Conservation (phyloP, 2,797 vertebrate species). For the Rhynchonycteris naso region DNA sequence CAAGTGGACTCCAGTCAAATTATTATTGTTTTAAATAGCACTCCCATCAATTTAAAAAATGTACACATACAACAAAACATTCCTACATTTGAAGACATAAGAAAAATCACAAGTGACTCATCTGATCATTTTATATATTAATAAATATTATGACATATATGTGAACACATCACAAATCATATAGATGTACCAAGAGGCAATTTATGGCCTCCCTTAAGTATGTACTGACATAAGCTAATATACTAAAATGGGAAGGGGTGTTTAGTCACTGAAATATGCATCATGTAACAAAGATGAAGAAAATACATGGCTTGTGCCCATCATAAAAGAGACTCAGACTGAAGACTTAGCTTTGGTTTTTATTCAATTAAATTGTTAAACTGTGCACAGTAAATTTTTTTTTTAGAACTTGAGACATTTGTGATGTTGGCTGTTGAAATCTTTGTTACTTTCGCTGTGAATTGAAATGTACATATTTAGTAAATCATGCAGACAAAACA, state of each 20-base stretch:
- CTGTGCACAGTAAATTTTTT: constrained; percentile 80
- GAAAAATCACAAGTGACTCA: constrained; percentile 70
- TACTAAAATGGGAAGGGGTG: constrained; percentile 82
- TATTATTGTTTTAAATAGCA: constrained; percentile 64
- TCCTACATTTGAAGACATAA: constrained; percentile 75
- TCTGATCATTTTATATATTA: constrained; percentile 78
- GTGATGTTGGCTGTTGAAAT: constrained; percentile 84
- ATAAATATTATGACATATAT: constrained; percentile 78
- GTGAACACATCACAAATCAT: constrained; percentile 76
- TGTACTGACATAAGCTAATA: constrained; percentile 81
- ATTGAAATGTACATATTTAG: constrained; percentile 84
- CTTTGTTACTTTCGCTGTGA: constrained; percentile 84
- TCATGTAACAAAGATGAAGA: constrained; percentile 81
- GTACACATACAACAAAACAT: constrained; percentile 73
- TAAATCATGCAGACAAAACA: constrained; percentile 83
- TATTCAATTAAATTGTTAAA: constrained; percentile 83
- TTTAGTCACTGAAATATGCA: constrained; percentile 82
- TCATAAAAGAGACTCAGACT: constrained; percentile 79
- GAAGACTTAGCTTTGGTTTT: constrained; percentile 82
- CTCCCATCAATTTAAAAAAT: constrained; percentile 59
- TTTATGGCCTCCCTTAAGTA: constrained; percentile 74
- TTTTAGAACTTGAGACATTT: constrained; percentile 84
- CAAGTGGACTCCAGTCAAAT: constrained; percentile 61
- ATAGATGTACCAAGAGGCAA: constrained; percentile 73
- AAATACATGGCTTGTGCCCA: constrained; percentile 81